phyloP scores from a whole-genome alignment of 2,888 invertebrate genomes.

The Euplagia quadripunctaria region DNA sequence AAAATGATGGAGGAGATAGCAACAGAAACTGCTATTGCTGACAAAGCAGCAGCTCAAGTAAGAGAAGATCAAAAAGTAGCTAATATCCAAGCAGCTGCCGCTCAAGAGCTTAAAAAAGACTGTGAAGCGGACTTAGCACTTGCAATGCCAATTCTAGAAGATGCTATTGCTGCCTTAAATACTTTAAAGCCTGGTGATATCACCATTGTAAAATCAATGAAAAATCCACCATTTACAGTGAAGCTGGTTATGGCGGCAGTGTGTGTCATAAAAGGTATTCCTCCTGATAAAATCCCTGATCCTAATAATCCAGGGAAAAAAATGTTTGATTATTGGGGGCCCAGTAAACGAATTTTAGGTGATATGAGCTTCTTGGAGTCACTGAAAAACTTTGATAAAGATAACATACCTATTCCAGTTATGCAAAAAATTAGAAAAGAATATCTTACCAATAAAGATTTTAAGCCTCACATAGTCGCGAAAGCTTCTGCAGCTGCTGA shows the following conservation, averaged over 20 bases:
- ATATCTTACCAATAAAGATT: conserved; percentile 91
- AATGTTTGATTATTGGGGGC: conserved; percentile 94
- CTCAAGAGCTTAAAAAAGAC: conserved; percentile 94
- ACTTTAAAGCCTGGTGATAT: conserved; percentile 95
- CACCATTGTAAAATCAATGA: conserved; percentile 95
- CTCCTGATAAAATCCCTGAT: conserved; percentile 92
- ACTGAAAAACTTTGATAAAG: conserved; percentile 94
- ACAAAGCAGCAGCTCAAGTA: conserved; percentile 92
- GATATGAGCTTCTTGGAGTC: conserved; percentile 93
- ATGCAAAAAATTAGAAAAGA: conserved; percentile 93
- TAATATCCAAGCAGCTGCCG: conserved; percentile 94
- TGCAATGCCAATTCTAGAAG: conserved; percentile 94
- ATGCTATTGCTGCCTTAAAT: conserved; percentile 92
- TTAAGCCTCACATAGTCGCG: conserved; percentile 93
- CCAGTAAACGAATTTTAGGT: conserved; percentile 93
- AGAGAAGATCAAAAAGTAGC: conserved; percentile 95
- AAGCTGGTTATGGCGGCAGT: conserved; percentile 95
- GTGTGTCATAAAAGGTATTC: conserved; percentile 94
- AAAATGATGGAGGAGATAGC: conserved; percentile 93
- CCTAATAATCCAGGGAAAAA: conserved; percentile 89
- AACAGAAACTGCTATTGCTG: conserved; percentile 91
- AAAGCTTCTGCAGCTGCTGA: conserved; percentile 98
- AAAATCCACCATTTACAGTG: conserved; percentile 93
- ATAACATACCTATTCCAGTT: conserved; percentile 91
- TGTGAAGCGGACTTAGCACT: conserved; percentile 97